Conservation (phyloP, 2,797 vertebrate genomes). For the Moxostoma hubbsi region DNA sequence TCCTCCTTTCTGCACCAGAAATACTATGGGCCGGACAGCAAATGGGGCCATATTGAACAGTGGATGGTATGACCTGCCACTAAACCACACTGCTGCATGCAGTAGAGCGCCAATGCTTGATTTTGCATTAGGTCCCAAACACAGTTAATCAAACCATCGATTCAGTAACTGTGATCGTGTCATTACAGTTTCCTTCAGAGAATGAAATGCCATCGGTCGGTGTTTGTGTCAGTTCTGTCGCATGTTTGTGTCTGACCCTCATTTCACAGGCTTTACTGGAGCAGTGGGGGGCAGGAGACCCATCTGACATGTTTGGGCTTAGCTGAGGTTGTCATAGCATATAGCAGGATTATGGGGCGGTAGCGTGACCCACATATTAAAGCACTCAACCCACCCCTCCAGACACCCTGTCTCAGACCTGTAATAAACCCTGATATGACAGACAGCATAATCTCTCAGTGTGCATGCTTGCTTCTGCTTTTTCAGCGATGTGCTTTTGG, state of each 20-base stretch:
- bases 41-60: constrained; percentile 96
- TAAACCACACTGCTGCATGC: constrained; percentile 43
- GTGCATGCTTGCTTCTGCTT: constrained; percentile 42
- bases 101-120: constrained; percentile 2
- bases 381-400: constrained; percentile 16
- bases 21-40: constrained; percentile 93
- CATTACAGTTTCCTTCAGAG: not conserved
- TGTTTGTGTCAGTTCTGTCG: constrained; percentile 7
- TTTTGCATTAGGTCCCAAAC: not conserved
- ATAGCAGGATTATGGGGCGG: constrained; percentile 41
- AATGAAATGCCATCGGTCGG: constrained; percentile 19
- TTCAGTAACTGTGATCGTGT: too few relatives aligned
- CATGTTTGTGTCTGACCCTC: constrained; percentile 16
- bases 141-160: not conserved
- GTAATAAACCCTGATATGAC: constrained; percentile 37
- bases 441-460: constrained; percentile 13
- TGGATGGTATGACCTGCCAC: constrained; percentile 89
- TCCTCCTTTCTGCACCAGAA: constrained; percentile 76
- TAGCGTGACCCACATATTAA: constrained; percentile 44
- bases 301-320: constrained; percentile 43
- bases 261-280: constrained; percentile 30
- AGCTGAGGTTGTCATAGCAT: constrained; percentile 29
- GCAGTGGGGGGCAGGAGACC: constrained; percentile 27
- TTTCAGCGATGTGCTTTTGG: not conserved
- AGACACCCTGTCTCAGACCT: constrained; percentile 29